Base-by-base conservation (phyloP, 2,888 invertebrate genomes). In the Thelaira solivaga region DNA sequence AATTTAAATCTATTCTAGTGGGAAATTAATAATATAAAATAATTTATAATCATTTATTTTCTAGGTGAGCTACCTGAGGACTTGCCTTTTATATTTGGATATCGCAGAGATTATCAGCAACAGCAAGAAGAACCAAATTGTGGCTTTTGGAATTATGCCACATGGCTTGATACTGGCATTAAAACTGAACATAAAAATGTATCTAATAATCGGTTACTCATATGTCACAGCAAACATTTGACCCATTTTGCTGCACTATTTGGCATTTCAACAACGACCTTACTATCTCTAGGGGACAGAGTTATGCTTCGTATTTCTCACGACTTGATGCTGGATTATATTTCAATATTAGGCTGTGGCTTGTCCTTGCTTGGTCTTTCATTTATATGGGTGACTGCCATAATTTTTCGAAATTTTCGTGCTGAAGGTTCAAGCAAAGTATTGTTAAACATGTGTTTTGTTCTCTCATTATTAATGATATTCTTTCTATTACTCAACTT, bases 401-500 rank as follows among this genome's bases (percentile, higher is more conserved):
- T 90, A 10, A 83, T 91, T 11, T 92, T 92, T 82, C 88, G 90
- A 77, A 90, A 90, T 41, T 92, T 93, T 91, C 90, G 93, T 13
- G 90, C 90, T 83, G 91, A 92, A 81, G 89, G 92, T 0, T 92
- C 93, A 0, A 92, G 92, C 36, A 92, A 93, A 87, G 91, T 93
- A 4, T 87, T 94, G 18, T 87, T 93, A 26, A 92, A 93, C 83
- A 86, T 94, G 49, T 91, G 93, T 13, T 86, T 91, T 3, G 91
- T 93, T 0, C 90, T 94, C 49, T 90, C 92, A 1, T 86, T 92
- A 36, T 91, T 92, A 51, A 89, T 93, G 83, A 81, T 92, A 0
- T 77, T 88, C 10, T 86, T 88, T 26, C 81, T 84, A 2, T 80
- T 85, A 4, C 81, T 88, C 0, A 87, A 86, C 47, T 81, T 85